Evolutionary conservation across 2,888 invertebrate species (phyloP), one percentile per base, ranked within the genome.

Genomic region (Apotomis betuletana): DNA sequence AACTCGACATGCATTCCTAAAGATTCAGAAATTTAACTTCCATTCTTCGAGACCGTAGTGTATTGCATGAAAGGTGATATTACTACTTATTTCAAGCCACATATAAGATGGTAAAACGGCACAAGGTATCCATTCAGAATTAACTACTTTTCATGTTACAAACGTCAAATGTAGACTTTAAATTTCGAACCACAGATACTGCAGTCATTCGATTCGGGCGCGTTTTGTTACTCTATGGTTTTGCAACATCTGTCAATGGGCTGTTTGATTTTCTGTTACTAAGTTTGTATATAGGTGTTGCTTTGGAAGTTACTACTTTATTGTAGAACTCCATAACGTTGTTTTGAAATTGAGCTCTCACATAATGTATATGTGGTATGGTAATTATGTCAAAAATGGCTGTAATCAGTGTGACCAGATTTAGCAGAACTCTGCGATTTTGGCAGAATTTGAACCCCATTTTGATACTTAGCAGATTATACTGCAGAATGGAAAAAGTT

Each of bases 91-190:
- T 27, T 12, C 12, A 46, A 46, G 8, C 46, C 3, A 46, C 27
- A 46, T 27, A 46, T 27, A 65, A 4, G 8, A 27, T 55, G 15
- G 64, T 65, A 65, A 36, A 44, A 57, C n/a, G 38, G 76, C 71
- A 73, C 76, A 78, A 75, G 72, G 75, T 70, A 75, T 75, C 76
- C 80, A 81, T 82, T 82, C 82, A 82, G 73, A 74, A 76, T 75
- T 77, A 75, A 59, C 51, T 67, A 67, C 65, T 57, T 71, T 67
- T 61, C 41, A 62, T 36, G 13, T 55, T n/a, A 27, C 49, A 57
- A 71, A 67, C 63, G 58, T 71, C 60, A 27, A 67, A 62, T 46
- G 4, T 61, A 41, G 27, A 71, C 71, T 57, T 62, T 71, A 61
- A 52, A 67, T 65, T 46, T 60, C 46, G 38, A 49, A 49, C 61